These are phyloP conservation scores for Eugnorisma glareosa DNA, from an alignment of 2,888 invertebrate species.

Conservation along the genomic window DNA sequence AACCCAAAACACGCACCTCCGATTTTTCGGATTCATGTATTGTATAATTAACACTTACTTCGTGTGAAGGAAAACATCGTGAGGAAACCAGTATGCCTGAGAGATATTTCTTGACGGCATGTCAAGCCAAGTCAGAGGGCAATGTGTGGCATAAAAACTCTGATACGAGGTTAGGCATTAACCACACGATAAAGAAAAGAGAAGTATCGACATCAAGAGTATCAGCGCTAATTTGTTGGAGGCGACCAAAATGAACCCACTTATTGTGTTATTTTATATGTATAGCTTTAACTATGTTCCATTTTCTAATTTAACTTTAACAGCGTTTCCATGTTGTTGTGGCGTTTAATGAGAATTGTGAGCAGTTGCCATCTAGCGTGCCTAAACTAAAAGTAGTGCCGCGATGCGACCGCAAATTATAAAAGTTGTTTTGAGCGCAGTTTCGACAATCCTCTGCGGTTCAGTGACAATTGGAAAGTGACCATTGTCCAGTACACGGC, in stretches of 20 bases:
- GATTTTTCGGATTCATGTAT: too few species aligned
- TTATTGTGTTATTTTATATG: not conserved
- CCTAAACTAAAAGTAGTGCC: constrained; percentile 66
- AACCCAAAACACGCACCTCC: too few species aligned
- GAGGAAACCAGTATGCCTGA: too few species aligned
- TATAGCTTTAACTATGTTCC: constrained; percentile 28
- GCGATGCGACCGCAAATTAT: constrained; percentile 75
- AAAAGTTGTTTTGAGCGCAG: constrained; percentile 73
- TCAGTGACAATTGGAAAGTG: constrained; percentile 72
- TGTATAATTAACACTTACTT: too few species aligned
- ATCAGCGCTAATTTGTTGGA: not conserved
- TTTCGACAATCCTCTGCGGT: constrained; percentile 68
- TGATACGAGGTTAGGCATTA: too few species aligned
- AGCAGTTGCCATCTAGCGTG: constrained; percentile 62
- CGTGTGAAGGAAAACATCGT: too few species aligned
- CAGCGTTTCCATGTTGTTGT: constrained; percentile 64
- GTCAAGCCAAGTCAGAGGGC: too few species aligned
- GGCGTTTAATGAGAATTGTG: constrained; percentile 71
- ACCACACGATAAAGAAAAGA: too few species aligned
- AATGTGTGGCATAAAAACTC: too few species aligned
- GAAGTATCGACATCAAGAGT: not conserved
- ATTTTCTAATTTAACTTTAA: constrained; percentile 63
- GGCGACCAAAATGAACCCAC: constrained; percentile 6
- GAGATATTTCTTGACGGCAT: too few species aligned
- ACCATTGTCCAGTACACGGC: constrained; percentile 62